phyloP scores from a whole-genome alignment of 2,888 invertebrate genomes.

The Apomyelois bistriatella region DNA sequence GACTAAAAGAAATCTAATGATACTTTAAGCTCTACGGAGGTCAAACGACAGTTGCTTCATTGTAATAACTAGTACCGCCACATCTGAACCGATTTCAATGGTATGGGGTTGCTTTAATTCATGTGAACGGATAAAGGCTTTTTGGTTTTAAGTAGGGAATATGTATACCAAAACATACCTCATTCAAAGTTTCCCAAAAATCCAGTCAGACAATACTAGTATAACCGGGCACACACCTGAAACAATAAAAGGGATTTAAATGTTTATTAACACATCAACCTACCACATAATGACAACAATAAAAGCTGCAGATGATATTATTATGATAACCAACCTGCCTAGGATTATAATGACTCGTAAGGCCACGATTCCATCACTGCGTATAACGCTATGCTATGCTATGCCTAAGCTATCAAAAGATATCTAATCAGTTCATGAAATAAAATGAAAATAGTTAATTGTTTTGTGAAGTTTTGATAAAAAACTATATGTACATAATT shows the following conservation, averaged over 20 bases:
- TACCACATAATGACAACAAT: not conserved
- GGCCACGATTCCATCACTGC: not conserved
- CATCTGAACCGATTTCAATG: too few relatives aligned
- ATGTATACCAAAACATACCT: not conserved
- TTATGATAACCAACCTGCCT: not conserved
- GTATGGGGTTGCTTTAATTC: too few relatives aligned
- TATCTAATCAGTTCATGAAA: too few relatives aligned
- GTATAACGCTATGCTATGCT: not conserved
- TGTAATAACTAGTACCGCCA: too few relatives aligned
- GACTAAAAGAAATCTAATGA: too few relatives aligned
- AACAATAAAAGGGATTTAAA: not conserved
- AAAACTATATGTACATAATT: too few relatives aligned
- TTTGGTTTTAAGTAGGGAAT: too few relatives aligned
- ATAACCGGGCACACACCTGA: not conserved
- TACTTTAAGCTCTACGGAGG: too few relatives aligned
- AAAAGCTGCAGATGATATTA: constrained; percentile 5
- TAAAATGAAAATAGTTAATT: too few relatives aligned
- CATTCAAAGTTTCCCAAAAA: not conserved
- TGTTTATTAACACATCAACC: not conserved
- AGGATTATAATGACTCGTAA: not conserved
- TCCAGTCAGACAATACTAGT: not conserved
- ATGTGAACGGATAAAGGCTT: too few relatives aligned
- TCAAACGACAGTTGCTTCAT: too few relatives aligned
- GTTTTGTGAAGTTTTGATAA: too few relatives aligned
- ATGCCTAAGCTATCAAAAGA: not conserved